phyloP scores from a whole-genome alignment of 2,888 invertebrate genomes.

The Elysia crispata region DNA sequence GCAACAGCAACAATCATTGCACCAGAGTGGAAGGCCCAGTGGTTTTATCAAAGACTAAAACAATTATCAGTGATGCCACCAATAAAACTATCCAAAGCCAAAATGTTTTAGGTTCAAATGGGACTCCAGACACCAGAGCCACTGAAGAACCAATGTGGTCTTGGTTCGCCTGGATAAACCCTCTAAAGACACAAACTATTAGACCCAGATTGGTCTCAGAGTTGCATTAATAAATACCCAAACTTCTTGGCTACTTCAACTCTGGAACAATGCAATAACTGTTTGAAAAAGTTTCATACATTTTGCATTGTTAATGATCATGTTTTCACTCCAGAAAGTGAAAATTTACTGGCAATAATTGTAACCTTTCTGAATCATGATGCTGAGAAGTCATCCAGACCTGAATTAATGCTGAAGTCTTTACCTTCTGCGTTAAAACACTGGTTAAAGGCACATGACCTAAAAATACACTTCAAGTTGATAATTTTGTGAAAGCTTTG shows the following conservation, averaged over 20 bases:
- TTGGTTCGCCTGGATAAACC: not conserved
- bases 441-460: not conserved
- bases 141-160: not conserved
- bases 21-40: not conserved
- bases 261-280: not conserved
- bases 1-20: not conserved
- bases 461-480: not conserved
- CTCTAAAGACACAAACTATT: not conserved
- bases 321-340: not conserved
- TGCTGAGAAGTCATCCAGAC: too few species aligned
- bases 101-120: not conserved
- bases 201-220: not conserved
- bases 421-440: not conserved
- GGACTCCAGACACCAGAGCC: not conserved
- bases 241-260: not conserved
- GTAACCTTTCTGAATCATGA: too few species aligned
- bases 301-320: too few species aligned
- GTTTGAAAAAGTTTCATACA: too few species aligned
- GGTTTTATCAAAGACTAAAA: slow-evolving; percentile 1
- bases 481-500: not conserved
- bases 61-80: too few species aligned
- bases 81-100: not conserved
- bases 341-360: too few species aligned
- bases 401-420: not conserved
- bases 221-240: not conserved